Evolutionary conservation across 2,113 vertebrate genomes (phyloP).

Genomic region (Amphilophus citrinellus): DNA sequence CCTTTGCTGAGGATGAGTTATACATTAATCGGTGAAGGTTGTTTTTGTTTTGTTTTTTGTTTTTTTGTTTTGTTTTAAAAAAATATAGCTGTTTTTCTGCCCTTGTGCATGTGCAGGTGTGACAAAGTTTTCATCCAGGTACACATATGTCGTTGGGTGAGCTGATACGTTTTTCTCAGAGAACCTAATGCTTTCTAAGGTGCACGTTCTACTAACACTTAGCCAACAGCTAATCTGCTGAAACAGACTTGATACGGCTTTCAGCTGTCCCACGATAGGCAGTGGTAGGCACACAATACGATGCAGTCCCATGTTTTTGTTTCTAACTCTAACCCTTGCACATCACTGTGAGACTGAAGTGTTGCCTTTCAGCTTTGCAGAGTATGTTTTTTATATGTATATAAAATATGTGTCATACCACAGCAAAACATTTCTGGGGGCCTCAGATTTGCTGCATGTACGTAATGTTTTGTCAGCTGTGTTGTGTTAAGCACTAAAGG

Average conservation of each 20-base stretch:
- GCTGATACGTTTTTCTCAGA: conserved; percentile 29
- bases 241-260: neutral
- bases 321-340: neutral
- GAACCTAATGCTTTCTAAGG: conserved; percentile 27
- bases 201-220: conserved; percentile 28
- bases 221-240: conserved; percentile 44
- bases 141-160: conserved; percentile 2
- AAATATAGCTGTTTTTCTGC: neutral
- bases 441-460: neutral
- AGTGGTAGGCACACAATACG: neutral
- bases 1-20: neutral
- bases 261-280: neutral
- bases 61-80: neutral
- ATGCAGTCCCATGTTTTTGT: neutral
- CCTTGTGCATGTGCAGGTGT: neutral
- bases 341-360: neutral
- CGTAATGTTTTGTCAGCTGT: neutral
- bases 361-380: neutral
- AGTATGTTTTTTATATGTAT: neutral
- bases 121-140: neutral
- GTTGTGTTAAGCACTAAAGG: neutral
- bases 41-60: too few species aligned
- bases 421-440: neutral
- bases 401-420: neutral
- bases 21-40: neutral